These are phyloP conservation scores for Argynnis bischoffii DNA, from an alignment of 2,888 invertebrate species.

Conservation along the genomic window DNA sequence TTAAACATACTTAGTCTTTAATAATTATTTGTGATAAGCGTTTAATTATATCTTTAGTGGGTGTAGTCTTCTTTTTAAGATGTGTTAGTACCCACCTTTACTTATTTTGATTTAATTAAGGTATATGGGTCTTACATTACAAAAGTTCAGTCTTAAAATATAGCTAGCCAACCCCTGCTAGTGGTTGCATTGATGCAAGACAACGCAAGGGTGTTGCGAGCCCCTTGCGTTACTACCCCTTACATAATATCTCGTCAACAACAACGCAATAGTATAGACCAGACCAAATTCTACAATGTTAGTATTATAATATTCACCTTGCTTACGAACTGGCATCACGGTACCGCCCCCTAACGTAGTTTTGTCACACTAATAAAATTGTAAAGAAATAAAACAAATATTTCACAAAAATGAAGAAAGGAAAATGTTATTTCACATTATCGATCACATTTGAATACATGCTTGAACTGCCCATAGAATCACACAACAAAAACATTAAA, in stretches of 20 bases:
- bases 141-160: constrained; percentile 8
- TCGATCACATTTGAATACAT: constrained; percentile 65
- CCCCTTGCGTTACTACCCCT: constrained; percentile 29
- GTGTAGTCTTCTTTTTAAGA: constrained; percentile 22
- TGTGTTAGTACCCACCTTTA: too few species aligned
- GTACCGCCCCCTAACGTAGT: constrained; percentile 78
- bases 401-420: constrained; percentile 57
- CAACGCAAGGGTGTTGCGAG: constrained; percentile 13
- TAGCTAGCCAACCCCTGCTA: constrained; percentile 17
- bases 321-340: constrained; percentile 89
- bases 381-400: constrained; percentile 48
- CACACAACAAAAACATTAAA: constrained; percentile 75
- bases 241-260: constrained; percentile 36
- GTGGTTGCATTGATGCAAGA: constrained; percentile 17
- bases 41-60: too few species aligned
- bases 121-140: constrained; percentile 18
- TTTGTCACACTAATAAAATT: constrained; percentile 63
- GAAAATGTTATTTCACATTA: constrained; percentile 67
- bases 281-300: constrained; percentile 39
- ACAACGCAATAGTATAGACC: constrained; percentile 29
- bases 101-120: constrained; percentile 21
- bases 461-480: constrained; percentile 64
- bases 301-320: constrained; percentile 80
- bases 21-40: too few species aligned
- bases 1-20: too few species aligned